Conservation (phyloP, 2,113 vertebrate genomes). For the Trichomycterus rosablanca region DNA sequence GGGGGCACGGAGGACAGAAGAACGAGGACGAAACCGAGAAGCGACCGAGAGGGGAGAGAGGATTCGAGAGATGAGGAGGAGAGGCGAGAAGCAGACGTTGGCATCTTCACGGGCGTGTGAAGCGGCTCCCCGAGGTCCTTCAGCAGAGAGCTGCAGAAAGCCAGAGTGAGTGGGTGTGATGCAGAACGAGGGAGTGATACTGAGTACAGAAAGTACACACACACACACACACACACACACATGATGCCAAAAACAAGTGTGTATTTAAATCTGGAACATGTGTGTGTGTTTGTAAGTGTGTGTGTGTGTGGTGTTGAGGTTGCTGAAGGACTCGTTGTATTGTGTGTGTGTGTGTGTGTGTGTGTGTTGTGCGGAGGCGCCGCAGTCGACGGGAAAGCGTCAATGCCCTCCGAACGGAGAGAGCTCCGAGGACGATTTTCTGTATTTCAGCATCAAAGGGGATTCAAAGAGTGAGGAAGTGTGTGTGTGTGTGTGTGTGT, state of each 20-base stretch:
- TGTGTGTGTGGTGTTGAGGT: neutral
- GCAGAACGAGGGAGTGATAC: neutral
- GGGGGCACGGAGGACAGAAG: neutral
- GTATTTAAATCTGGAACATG: neutral
- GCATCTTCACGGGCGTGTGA: neutral
- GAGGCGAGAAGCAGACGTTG: neutral
- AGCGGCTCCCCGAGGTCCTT: neutral
- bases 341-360: neutral
- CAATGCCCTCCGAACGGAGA: neutral
- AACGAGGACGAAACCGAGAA: neutral
- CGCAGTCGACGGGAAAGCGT: neutral
- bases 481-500: neutral
- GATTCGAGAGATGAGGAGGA: neutral
- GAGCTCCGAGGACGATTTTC: slow-evolving; percentile 4
- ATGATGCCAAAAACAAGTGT: neutral
- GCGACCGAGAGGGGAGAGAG: neutral
- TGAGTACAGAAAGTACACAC: neutral
- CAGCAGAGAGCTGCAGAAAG: neutral
- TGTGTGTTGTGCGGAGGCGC: slow-evolving; percentile 9
- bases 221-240: slow-evolving; percentile 7
- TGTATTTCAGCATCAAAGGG: neutral
- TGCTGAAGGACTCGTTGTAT: slow-evolving; percentile 8
- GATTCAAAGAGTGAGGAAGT: neutral
- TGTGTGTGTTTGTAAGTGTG: neutral
- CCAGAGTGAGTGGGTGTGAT: neutral